Evolutionary conservation across 2,113 vertebrate species (phyloP), one percentile per base, ranked within the genome.

Genomic region (Heliornis fulica): DNA sequence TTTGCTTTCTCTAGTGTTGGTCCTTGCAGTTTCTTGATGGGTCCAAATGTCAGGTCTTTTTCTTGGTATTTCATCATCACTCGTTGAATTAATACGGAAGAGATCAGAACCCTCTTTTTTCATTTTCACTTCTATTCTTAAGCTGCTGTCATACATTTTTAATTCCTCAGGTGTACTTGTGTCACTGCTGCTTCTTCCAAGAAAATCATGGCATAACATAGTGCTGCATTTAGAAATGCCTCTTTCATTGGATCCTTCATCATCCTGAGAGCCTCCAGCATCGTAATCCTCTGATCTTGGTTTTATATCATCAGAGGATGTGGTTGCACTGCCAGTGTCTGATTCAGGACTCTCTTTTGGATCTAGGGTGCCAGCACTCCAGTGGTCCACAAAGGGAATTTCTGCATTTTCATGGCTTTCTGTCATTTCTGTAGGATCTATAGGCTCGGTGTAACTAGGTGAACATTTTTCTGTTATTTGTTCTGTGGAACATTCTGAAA

Each of bases 201-300:
- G 97, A 96, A 99, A 99, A 96, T 99, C 99, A 0, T 98, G 99
- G 92, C 99, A 99, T 66, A 99, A 96, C 98, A 99, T 98, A 16
- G 99, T 99, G 95, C 99, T 98, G n/a, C 99, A 99, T 93, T 99
- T 99, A 93, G 99, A 99, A 77, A 98, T 97, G 1, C 99, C 99
- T 63, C 98, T 97, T 86, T 99, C 99, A 19, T 99, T 99, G 75
- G 99, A 99, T 91, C 99, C 98, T 94, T 99, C 99, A 23, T 99
- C 99, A 10, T 99, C 99, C 84, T 99, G 99, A 60, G 99, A 99
- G 16, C 99, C 99, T n/a, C 99, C 99, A 0, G 99, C 99, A 70
- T 99, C 99, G 72, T 99, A 99, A 97, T 99, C 99, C 97, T 99
- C 99, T 2, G 99, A 99, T 83, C 99, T 98, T 43, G 99, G 99